A percentile compares a stretch with the other conserved stretches of the same genome.
Conservation (phyloP, 2,113 vertebrate species). For the Prionailurus bengalensis region DNA sequence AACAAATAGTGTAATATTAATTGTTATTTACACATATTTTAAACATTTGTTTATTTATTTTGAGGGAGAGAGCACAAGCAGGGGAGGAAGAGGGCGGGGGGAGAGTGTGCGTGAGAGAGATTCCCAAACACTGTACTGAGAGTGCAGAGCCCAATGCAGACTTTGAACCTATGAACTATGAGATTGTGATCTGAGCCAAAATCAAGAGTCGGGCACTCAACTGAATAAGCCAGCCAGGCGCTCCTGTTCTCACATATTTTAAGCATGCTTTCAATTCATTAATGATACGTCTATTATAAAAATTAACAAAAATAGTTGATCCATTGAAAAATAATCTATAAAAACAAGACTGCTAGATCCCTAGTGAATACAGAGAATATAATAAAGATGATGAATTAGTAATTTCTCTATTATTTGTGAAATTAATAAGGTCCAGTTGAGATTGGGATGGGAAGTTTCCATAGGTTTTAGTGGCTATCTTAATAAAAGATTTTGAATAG, state of each 20-base stretch:
- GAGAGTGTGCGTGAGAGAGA: no score
- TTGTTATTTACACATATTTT: neutral
- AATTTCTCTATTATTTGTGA: neutral
- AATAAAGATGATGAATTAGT: neutral
- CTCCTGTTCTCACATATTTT: neutral
- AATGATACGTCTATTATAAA: neutral
- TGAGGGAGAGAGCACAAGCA: no score
- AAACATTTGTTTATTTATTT: no score
- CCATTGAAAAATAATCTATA: neutral
- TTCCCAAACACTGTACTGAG: no score
- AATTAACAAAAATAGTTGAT: neutral
- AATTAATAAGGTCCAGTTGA: neutral
- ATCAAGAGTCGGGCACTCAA: no score
- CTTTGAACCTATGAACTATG: no score
- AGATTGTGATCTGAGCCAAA: no score
- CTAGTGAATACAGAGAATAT: neutral
- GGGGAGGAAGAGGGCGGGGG: no score
- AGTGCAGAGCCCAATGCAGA: no score
- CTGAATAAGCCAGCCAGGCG: no score
- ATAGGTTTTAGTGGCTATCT: neutral
- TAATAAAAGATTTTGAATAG: neutral
- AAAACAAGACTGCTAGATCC: neutral
- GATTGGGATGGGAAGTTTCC: neutral
- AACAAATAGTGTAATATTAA: neutral
- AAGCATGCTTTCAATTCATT: neutral